Percentiles rank a stretch among this genome's conserved stretches.
Conservation (phyloP, 2,888 invertebrate species). For the Melanargia galathea region DNA sequence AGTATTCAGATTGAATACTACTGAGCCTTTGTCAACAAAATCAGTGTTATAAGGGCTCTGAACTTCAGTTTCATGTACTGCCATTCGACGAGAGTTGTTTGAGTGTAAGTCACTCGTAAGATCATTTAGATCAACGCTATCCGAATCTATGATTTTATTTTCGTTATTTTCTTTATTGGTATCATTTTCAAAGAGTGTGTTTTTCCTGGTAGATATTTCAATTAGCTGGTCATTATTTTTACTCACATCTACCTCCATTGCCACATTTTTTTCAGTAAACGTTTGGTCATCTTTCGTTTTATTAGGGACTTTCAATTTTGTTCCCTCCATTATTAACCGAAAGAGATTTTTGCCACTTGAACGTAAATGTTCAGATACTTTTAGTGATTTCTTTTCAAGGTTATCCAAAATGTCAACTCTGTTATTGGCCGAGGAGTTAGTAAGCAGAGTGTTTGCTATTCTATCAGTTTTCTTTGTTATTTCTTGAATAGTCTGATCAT, state of each 20-base stretch:
- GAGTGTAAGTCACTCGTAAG: neutral
- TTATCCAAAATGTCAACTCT: constrained; percentile 35
- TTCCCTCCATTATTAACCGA: constrained; percentile 58
- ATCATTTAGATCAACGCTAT: constrained; percentile 37
- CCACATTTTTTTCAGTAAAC: neutral
- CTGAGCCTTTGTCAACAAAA: neutral
- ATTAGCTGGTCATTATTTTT: constrained; percentile 27
- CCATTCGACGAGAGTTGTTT: constrained; percentile 9
- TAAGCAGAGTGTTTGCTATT: constrained; percentile 32
- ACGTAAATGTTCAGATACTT: constrained; percentile 49
- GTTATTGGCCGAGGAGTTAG: constrained; percentile 28
- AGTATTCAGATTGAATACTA: neutral
- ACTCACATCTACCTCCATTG: constrained; percentile 13
- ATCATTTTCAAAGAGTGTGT: constrained; percentile 46
- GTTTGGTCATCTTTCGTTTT: constrained; percentile 11
- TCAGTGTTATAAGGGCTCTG: neutral
- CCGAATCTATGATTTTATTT: constrained; percentile 45
- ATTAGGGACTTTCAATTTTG: constrained; percentile 47
- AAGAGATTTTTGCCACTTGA: constrained; percentile 52
- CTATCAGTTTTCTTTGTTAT: constrained; percentile 36
- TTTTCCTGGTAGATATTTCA: constrained; percentile 50
- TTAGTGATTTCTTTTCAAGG: constrained; percentile 51
- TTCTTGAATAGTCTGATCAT: constrained; percentile 22
- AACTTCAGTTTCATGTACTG: neutral
- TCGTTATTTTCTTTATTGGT: constrained; percentile 42